A percentile compares a stretch with the other conserved stretches of the same genome.
These are phyloP conservation scores for Hypocryptadius cinnamomeus DNA, from an alignment of 2,113 vertebrate genomes.

Conservation along the genomic window DNA sequence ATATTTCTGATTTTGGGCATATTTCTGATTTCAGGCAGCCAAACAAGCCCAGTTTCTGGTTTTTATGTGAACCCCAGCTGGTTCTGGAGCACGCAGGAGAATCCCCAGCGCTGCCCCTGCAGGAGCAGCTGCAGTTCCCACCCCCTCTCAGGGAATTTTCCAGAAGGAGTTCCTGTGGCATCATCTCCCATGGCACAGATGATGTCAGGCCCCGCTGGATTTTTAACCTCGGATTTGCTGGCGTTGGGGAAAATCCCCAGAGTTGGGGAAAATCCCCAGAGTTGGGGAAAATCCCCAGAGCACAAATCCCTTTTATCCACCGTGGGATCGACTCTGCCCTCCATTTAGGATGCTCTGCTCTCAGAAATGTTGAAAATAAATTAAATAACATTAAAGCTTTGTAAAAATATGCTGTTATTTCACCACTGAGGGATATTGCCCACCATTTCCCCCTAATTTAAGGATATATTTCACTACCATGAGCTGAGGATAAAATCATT, in stretches of 20 bases:
- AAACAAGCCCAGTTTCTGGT: no score
- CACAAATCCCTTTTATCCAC: neutral
- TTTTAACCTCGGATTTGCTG: neutral
- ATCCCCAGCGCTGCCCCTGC: neutral
- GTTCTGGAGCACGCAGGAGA: neutral
- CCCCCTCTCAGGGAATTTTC: neutral
- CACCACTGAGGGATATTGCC: neutral
- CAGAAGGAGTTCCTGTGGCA: neutral
- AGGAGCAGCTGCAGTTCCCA: neutral
- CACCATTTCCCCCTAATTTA: neutral
- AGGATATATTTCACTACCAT: neutral
- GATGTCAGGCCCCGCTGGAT: neutral
- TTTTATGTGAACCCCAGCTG: neutral
- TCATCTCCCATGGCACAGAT: neutral
- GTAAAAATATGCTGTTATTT: fast-evolving
- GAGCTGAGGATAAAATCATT: neutral
- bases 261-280: no score
- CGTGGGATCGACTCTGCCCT: neutral
- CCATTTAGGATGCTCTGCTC: neutral
- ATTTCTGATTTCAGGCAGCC: no score
- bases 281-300: no score
- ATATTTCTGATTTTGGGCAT: no score
- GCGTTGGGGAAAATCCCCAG: neutral
- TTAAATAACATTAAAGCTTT: neutral
- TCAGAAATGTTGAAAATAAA: neutral